phyloP scores from a whole-genome alignment of 2,888 invertebrate genomes.

The Luffia ferchaultella region DNA sequence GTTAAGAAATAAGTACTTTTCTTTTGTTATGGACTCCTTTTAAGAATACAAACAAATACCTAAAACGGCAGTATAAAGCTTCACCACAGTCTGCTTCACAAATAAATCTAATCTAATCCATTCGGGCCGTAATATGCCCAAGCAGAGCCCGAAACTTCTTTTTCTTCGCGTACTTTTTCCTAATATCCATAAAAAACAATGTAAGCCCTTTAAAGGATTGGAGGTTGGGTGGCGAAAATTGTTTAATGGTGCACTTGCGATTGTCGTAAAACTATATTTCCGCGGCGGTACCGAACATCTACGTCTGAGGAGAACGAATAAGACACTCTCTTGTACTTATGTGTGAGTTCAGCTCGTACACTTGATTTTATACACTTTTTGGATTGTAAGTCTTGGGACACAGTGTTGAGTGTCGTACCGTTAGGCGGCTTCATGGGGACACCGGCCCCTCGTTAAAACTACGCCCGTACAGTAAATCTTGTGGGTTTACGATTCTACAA shows the following conservation, averaged over 20 bases:
- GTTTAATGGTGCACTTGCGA: constrained; percentile 45
- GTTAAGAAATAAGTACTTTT: too few relatives aligned
- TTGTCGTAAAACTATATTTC: constrained; percentile 51
- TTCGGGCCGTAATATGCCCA: background rate
- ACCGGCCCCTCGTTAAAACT: constrained; percentile 52
- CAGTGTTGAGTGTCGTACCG: too few relatives aligned
- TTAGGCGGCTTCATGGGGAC: constrained; percentile 24
- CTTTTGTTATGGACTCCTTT: too few relatives aligned
- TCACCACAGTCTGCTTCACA: background rate
- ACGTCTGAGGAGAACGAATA: too few relatives aligned
- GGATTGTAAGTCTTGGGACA: constrained; percentile 17
- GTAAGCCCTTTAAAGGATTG: background rate
- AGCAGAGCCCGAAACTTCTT: background rate
- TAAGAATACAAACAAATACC: too few relatives aligned
- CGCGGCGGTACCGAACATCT: background rate
- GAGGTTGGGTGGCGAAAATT: constrained; percentile 22
- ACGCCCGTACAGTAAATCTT: constrained; percentile 53
- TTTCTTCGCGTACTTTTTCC: background rate
- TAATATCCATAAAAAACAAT: background rate
- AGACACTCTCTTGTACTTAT: too few relatives aligned
- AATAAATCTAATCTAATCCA: background rate
- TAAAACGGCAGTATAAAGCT: background rate
- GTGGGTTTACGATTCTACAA: constrained; percentile 54
- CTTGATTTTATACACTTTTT: too few relatives aligned
- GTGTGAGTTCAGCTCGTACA: too few relatives aligned